Conservation (phyloP, 2,113 vertebrate species). For the Baryphthengus martii region DNA sequence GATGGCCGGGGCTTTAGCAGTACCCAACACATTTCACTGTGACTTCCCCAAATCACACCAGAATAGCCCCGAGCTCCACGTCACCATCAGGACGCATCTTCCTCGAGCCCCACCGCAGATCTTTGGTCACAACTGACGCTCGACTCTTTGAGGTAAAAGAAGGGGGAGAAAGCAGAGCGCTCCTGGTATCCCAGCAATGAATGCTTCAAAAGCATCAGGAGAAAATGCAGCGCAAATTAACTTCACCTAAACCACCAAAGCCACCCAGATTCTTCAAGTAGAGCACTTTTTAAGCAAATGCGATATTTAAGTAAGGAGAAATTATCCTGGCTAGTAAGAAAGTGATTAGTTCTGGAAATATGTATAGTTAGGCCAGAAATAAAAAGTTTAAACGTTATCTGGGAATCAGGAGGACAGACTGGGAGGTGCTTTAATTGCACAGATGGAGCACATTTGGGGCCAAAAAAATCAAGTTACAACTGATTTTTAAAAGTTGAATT, state of each 20-base stretch:
- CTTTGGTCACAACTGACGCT: neutral
- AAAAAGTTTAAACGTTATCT: slow-evolving; percentile 15
- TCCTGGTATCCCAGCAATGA: neutral
- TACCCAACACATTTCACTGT: neutral
- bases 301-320: neutral
- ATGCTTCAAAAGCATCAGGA: neutral
- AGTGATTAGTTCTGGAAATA: slow-evolving; percentile 15
- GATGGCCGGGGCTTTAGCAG: neutral
- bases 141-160: neutral
- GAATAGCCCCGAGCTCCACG: neutral
- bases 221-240: neutral
- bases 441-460: slow-evolving; percentile 10
- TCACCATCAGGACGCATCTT: neutral
- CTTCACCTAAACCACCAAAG: neutral
- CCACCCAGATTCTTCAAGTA: neutral
- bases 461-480: slow-evolving; percentile 49
- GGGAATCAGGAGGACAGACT: slow-evolving; percentile 25
- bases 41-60: neutral
- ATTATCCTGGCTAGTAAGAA: neutral
- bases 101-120: neutral
- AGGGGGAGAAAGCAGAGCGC: neutral
- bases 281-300: neutral
- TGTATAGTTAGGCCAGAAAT: neutral
- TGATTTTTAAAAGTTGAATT: slow-evolving; percentile 1
- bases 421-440: slow-evolving; percentile 48